These are phyloP conservation scores for Centroberyx gerrardi DNA, from an alignment of 2,797 vertebrate species.

Conservation along the genomic window DNA sequence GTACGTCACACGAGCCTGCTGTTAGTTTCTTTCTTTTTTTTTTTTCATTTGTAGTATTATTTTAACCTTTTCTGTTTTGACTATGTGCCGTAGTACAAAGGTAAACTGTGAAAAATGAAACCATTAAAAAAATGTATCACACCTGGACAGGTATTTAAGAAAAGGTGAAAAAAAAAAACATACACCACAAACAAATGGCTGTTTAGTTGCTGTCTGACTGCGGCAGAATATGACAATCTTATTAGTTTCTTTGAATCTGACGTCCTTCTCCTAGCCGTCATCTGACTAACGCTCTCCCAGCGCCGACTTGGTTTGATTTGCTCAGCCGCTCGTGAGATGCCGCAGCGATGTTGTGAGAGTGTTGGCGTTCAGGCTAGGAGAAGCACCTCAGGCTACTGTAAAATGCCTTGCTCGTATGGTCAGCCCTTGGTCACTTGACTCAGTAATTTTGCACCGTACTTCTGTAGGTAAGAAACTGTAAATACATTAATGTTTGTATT, in stretches of 20 bases:
- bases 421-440: slow-evolving; percentile 92
- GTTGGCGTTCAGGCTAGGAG: slow-evolving; percentile 70
- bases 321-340: slow-evolving; percentile 34
- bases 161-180: slow-evolving; percentile 48
- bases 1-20: slow-evolving; percentile 82
- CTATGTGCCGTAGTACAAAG: slow-evolving; percentile 87
- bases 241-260: slow-evolving; percentile 95
- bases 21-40: slow-evolving; percentile 74
- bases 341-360: slow-evolving; percentile 61
- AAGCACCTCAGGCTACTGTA: slow-evolving; percentile 91
- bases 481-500: slow-evolving; percentile 97
- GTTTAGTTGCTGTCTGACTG: slow-evolving; percentile 92
- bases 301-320: slow-evolving; percentile 38
- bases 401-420: slow-evolving; percentile 99
- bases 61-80: slow-evolving; percentile 77
- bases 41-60: slow-evolving; percentile 60
- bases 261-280: slow-evolving; percentile 85
- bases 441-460: slow-evolving; percentile 96
- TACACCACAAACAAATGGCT: slow-evolving; percentile 77
- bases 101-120: slow-evolving; percentile 92
- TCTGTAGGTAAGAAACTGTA: slow-evolving; percentile 96
- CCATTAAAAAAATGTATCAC: slow-evolving; percentile 82
- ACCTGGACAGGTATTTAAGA: slow-evolving; percentile 81
- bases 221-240: slow-evolving; percentile 99
- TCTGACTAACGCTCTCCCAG: slow-evolving; percentile 59